phyloP scores from a whole-genome alignment of 2,113 vertebrate genomes.

The Urocitellus parryii region DNA sequence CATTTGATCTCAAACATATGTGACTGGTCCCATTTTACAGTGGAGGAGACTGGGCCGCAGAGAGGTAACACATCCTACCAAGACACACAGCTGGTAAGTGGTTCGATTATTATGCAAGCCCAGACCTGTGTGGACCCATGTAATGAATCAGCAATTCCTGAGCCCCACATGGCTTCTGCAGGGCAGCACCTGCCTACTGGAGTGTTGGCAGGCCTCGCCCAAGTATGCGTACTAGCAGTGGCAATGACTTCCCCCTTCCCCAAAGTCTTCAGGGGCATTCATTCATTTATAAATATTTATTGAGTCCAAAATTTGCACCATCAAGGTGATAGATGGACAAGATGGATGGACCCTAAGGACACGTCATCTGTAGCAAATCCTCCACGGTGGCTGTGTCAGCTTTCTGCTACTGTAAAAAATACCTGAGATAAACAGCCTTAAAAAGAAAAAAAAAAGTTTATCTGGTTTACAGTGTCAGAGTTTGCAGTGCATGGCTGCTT shows the following conservation, averaged over 20 bases:
- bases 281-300: background rate
- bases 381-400: background rate
- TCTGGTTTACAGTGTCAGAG: background rate
- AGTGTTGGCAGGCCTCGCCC: background rate
- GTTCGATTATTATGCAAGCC: background rate
- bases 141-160: background rate
- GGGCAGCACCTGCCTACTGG: background rate
- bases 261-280: background rate
- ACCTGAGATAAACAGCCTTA: background rate
- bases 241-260: background rate
- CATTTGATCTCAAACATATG: background rate
- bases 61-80: background rate
- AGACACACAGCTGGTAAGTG: background rate
- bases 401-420: background rate
- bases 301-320: background rate
- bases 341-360: background rate
- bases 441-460: background rate
- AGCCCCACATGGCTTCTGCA: background rate
- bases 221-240: background rate
- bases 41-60: background rate
- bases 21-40: background rate
- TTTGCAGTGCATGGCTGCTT: background rate
- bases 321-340: background rate
- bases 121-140: background rate
- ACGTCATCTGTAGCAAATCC: background rate